Evolutionary conservation across 2,888 invertebrate genomes (phyloP), one percentile per base, ranked within the genome.

Genomic region (Nebria brevicollis): DNA sequence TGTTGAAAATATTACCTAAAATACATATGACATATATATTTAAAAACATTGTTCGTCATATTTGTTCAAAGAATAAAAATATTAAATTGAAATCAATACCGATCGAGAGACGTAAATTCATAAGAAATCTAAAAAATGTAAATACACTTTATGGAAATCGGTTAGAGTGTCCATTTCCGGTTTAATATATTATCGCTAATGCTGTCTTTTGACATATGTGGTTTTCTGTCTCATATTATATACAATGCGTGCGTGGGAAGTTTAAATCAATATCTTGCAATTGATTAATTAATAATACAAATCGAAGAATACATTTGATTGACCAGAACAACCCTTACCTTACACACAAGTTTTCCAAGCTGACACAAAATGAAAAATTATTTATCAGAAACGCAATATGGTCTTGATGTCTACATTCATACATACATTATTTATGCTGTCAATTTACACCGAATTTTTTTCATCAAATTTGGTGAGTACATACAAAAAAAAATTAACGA

Each of bases 211-310:
- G 26, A 54, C 54, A 54, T 54, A 13, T 54, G 54, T 20, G 65
- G 25, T 41, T 34, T 34, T n/a, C 73, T 43, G 15, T 77, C 42
- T 77, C 54, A 8, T 54, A 54, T 54, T 54, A 54, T 7, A 13
- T 54, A 13, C 20, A 20, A 25, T 75, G 75, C 75, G 65, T 70
- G 77, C 70, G 77, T 77, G 77, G 70, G 77, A 20, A 68, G 43
- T 43, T 76, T 20, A 42, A 77, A 77, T 77, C 77, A 77, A 77
- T 77, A 77, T 77, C 77, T 77, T 77, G 8, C 77, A 77, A 77
- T 77, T 77, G 77, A 70, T 77, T 77, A 77, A 77, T 77, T 68
- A 77, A 77, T 77, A 77, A 77, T 77, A 68, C 64, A 42, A 77
- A 20, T 77, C 70, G 77, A 77, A 77, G 68, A 66, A 77, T 42